Percentiles rank a stretch among this genome's conserved stretches.
Evolutionary conservation across 2,113 vertebrate genomes (phyloP).

Genomic region (Oxyura jamaicensis): DNA sequence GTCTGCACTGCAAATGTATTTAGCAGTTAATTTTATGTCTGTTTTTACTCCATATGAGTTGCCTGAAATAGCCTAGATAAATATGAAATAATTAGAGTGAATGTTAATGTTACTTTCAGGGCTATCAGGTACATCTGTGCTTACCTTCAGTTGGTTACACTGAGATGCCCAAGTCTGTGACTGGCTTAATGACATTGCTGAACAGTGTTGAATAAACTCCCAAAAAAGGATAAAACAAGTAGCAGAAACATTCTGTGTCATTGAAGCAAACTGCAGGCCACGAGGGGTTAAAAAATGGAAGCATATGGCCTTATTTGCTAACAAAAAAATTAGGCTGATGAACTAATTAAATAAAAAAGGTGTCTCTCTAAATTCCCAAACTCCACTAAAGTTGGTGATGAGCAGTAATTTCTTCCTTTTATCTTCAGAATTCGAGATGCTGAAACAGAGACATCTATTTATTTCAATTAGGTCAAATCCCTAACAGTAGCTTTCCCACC

Average conservation of each 20-base stretch:
- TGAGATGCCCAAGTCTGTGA: not conserved
- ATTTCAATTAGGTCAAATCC: not conserved
- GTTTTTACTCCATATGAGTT: not conserved
- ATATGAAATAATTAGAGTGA: not conserved
- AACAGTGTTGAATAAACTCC: constrained; percentile 46
- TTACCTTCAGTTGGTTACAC: not conserved
- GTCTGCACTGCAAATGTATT: not conserved
- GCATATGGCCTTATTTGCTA: not conserved
- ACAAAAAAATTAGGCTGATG: not conserved
- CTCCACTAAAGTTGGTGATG: not conserved
- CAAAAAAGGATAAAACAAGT: not conserved
- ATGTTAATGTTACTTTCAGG: not conserved
- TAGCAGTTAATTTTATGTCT: not conserved
- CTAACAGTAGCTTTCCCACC: not conserved
- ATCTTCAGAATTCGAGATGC: not conserved
- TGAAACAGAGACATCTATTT: not conserved
- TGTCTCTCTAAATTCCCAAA: not conserved
- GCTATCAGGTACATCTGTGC: too few species aligned
- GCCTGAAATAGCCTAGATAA: not conserved
- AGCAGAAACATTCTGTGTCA: not conserved
- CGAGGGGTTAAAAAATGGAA: not conserved
- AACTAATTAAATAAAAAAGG: not conserved
- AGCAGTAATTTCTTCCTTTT: not conserved
- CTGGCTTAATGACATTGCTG: not conserved
- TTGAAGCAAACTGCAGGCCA: not conserved